phyloP scores from a whole-genome alignment of 2,888 invertebrate genomes.

The Erpobdella octoculata region DNA sequence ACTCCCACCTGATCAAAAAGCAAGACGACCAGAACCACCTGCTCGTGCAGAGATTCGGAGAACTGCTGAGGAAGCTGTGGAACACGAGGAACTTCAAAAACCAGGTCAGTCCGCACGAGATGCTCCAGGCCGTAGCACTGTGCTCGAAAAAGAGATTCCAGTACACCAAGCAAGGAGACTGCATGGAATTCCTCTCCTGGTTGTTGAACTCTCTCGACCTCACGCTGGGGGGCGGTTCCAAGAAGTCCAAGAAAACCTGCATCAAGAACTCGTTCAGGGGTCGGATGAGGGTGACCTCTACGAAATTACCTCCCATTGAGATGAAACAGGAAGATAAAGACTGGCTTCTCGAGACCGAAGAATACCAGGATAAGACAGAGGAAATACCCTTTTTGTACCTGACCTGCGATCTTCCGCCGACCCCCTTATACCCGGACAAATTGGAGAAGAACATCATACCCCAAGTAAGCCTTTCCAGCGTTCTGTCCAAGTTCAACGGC shows the following conservation, averaged over 20 bases:
- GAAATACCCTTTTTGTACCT: slow-evolving; percentile 90
- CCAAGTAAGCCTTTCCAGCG: slow-evolving; percentile 85
- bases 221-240: slow-evolving; percentile 79
- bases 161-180: slow-evolving; percentile 96
- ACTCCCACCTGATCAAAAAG: slow-evolving; percentile 71
- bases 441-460: slow-evolving; percentile 97
- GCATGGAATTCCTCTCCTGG: slow-evolving; percentile 95
- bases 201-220: slow-evolving; percentile 89
- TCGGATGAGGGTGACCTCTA: slow-evolving; percentile 54
- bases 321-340: slow-evolving; percentile 77
- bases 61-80: slow-evolving; percentile 92
- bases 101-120: slow-evolving; percentile 98
- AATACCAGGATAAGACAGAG: slow-evolving; percentile 62
- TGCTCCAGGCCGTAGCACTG: slow-evolving; percentile 93
- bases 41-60: slow-evolving; percentile 75
- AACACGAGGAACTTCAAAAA: slow-evolving; percentile 98
- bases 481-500: slow-evolving; percentile 92
- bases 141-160: slow-evolving; percentile 95
- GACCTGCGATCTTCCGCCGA: slow-evolving; percentile 93
- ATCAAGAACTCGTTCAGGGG: slow-evolving; percentile 72
- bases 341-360: slow-evolving; percentile 68
- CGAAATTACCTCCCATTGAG: slow-evolving; percentile 87
- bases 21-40: slow-evolving; percentile 89
- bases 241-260: slow-evolving; percentile 50
- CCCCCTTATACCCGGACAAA: slow-evolving; percentile 89